Evolutionary conservation across 2,797 vertebrate species (phyloP).

Genomic region (Helicolenus hilgendorfi): DNA sequence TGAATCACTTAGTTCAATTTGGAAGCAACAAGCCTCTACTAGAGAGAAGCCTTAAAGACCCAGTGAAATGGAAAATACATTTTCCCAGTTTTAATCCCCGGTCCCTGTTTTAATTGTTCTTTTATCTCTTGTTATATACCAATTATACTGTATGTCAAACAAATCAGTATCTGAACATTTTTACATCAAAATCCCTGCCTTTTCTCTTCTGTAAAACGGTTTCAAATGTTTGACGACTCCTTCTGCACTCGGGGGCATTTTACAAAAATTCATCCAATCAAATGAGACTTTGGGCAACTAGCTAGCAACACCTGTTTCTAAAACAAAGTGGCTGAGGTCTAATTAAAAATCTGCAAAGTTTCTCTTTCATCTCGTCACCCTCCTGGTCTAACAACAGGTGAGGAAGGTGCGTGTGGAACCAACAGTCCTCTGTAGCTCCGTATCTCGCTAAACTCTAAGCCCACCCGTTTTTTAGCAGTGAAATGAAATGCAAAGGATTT

Average conservation of each 20-base stretch:
- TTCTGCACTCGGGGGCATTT: background rate
- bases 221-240: background rate
- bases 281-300: background rate
- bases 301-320: background rate
- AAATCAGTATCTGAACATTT: background rate
- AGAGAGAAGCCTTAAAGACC: background rate
- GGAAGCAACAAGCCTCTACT: background rate
- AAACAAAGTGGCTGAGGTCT: background rate
- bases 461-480: background rate
- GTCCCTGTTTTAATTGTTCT: background rate
- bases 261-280: background rate
- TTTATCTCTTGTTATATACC: background rate
- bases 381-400: background rate
- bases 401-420: background rate
- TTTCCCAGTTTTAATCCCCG: too few species aligned
- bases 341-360: background rate
- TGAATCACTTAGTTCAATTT: conserved; percentile 13
- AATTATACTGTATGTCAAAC: background rate
- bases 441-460: background rate
- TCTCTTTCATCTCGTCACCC: background rate
- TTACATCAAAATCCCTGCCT: background rate
- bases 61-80: background rate
- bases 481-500: background rate
- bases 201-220: background rate
- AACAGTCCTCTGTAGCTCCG: background rate